Base-by-base conservation (phyloP, 2,113 vertebrate species). In the Pomatostomus ruficeps region DNA sequence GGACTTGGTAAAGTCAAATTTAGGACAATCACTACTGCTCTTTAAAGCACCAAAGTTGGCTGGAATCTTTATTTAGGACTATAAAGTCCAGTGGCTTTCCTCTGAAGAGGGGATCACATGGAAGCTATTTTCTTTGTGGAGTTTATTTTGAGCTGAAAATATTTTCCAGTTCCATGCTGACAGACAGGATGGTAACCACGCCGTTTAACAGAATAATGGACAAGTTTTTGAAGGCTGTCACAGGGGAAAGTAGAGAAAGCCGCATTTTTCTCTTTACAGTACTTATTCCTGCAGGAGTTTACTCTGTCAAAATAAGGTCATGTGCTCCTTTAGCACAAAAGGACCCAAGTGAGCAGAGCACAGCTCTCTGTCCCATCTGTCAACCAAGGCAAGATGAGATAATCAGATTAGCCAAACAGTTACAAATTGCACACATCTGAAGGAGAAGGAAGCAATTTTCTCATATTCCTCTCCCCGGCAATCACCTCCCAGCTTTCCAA, bases 121-220 rank as follows among this genome's bases (percentile, higher is more conserved):
- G 95, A 94, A 96, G 93, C 71, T 95, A 74, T 91, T 96, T 81
- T 72, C 71, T 91, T 93, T 85, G 78, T 51, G 59, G 67, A 76
- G 75, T 89, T 89, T 96, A 95, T 93, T 97, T 97, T 95, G 88
- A 96, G 93, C 72, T 48, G 85, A 68, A 88, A 96, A 73, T 90
- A 94, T 83, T 93, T 96, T 89, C 93, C 95, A 91, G 93, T 93
- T 96, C 71, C 67, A 48, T 15, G 23, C 77, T 55, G 85, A 90
- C 82, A 88, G 79, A 38, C 42, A 46, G 48, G 76, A 77, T 35
- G 36, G 46, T 62, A 94, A 74, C 89, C 17, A 55, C 51, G 10
- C 25, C 18, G 45, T 28, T 81, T 70, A 79, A 80, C 52, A 57
- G 67, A 67, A 80, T 51, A 88, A 93, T 9, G 55, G 80, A 24